Base-by-base conservation (phyloP, 2,113 vertebrate genomes). In the Geococcyx californianus region DNA sequence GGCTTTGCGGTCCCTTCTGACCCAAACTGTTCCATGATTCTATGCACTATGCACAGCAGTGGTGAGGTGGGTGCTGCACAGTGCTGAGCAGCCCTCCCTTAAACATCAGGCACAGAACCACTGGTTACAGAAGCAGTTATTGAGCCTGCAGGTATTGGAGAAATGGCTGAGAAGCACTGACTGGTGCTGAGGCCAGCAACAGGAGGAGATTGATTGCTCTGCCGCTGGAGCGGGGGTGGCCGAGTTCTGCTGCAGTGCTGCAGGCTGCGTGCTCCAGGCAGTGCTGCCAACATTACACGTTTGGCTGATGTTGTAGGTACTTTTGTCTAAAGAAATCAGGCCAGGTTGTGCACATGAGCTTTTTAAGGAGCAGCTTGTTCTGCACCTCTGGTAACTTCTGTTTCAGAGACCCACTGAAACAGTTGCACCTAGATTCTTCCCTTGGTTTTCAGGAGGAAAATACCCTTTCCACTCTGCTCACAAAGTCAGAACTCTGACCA, bases 141-240 rank as follows among this genome's bases (percentile, higher is more conserved):
- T 28, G 93, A 89, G 68, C 68, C 85, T 90, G 89, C 76, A 82
- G 72, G 21, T 29, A 9, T 24, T 42, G 90, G 13, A 49, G 83
- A 8, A 77, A 24, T 7, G 40, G 63, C 73, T n/a, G 16, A 40
- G 73, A 52, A 62, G 20, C 69, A 56, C 51, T 56, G 95, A 85
- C 55, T 89, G 51, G 52, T 81, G 79, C 51, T 0, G 1, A 45
- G 79, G 75, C 42, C 75, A 92, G 85, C 25, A 13, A 9, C 13
- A 16, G 88, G 55, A 68, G 87, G 84, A 78, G 80, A 95, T 94
- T 91, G 91, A 95, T 94, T 52, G 78, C 45, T 76, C 54, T 91
- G 89, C 72, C 4, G 21, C 38, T 17, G 40, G 82, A 62, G 55
- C 2, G 5, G 72, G 76, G 66, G 59, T 69, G 75, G 3, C 0